Evolutionary conservation across 2,888 invertebrate species (phyloP), one percentile per base, ranked within the genome.

Genomic region (Chromoteleia sp.): DNA sequence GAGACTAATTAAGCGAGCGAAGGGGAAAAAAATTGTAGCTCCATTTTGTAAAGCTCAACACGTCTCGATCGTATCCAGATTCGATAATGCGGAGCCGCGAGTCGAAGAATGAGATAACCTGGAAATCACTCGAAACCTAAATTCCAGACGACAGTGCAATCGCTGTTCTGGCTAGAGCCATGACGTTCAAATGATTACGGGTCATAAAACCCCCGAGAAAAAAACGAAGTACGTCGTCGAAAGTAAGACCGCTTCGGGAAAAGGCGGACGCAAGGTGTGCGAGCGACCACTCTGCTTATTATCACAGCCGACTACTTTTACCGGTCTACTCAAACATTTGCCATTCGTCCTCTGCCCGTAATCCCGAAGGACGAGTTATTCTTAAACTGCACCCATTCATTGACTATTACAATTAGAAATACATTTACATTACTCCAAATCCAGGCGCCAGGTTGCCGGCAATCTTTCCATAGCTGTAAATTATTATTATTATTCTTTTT

Each of bases 151-250:
- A 58, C 82, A 48, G 73, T 81, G 83, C 84, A 85, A 86, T 82
- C 65, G 74, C 77, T 67, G 82, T 84, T 85, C 81, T 54, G 71
- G 81, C 78, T 80, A 79, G 68, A 79, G 73, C 50, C 70, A 73
- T 84, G 84, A 85, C 82, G 83, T 84, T 56, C 65, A 52, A 70
- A 75, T 83, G 81, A 85, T 87, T 86, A 85, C 76, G 76, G 85
- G 84, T 81, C 81, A 86, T 86, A 86, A 87, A 87, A 82, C 84
- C 65, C 82, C 48, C 17, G n/a, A 30, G 48, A 33, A 85, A 84
- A 86, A 85, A 84, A 12, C 63, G 36, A 63, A 56, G 65, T 19
- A 52, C 68, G 73, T 67, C 54, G 63, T 77, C 80, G 70, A 77
- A 74, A 75, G 78, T 70, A 81, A 78, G 68, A 78, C 59, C 52